phyloP scores from a whole-genome alignment of 2,888 invertebrate genomes.

The Anarsia innoxiella region DNA sequence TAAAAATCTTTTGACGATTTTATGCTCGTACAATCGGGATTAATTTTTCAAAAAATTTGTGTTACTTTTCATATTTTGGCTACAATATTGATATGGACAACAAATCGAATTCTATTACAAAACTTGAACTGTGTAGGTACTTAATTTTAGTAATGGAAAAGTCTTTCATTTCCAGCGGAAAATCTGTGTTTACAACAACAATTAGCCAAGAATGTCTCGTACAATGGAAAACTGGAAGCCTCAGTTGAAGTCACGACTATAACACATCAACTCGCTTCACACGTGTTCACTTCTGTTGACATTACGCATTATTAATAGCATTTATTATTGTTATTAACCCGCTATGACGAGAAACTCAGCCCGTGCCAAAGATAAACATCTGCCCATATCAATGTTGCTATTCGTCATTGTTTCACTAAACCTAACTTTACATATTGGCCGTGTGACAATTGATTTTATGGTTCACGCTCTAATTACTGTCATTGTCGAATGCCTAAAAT shows the following conservation, averaged over 20 bases:
- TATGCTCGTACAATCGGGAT: too few relatives aligned
- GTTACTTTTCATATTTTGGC: too few relatives aligned
- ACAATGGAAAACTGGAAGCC: conserved; percentile 6
- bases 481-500: conserved; percentile 5
- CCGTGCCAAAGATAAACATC: conserved; percentile 9
- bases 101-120: too few relatives aligned
- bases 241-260: not conserved
- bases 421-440: conserved; percentile 4
- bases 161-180: too few relatives aligned
- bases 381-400: conserved; percentile 9
- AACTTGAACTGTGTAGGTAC: too few relatives aligned
- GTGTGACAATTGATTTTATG: conserved; percentile 9
- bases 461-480: conserved; percentile 9
- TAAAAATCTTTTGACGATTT: too few relatives aligned
- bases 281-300: conserved; percentile 11
- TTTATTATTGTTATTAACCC: conserved; percentile 10
- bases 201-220: not conserved
- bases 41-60: too few relatives aligned
- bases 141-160: too few relatives aligned
- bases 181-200: too few relatives aligned
- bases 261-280: not conserved
- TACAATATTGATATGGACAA: too few relatives aligned
- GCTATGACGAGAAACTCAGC: conserved; percentile 4
- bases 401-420: conserved; percentile 2
- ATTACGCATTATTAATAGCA: conserved; percentile 9